Evolutionary conservation across 2,888 invertebrate genomes (phyloP), one percentile per base, ranked within the genome.

Genomic region (Drosophila falleni): DNA sequence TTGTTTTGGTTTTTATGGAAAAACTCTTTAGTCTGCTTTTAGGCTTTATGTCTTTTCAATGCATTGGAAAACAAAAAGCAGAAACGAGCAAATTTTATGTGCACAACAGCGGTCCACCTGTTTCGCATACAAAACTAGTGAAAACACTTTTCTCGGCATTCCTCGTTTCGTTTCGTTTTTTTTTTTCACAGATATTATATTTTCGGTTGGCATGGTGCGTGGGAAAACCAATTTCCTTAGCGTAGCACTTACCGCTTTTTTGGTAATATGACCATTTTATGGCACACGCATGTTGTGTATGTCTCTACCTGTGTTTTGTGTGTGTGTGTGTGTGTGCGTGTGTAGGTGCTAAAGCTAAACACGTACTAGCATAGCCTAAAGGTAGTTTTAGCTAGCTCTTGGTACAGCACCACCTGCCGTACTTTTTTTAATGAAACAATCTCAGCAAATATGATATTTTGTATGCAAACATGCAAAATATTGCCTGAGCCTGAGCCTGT

Each of bases 401-500:
- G 54, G 26, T 26, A 31, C 49, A 68, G 58, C 66, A 19, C 33
- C 42, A 44, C 42, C 33, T 59, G 41, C 39, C 60, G 56, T 53
- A 41, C 62, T 84, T 78, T 87, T 87, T 88, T 83, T 86, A 86
- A 88, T 89, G 87, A 86, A 87, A 88, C 89, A 86, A 86, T 88
- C 87, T 88, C 84, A 59, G 87, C 84, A 88, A 86, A 86, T 86
- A 87, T 88, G 87, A 86, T 86, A 86, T 89, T 86, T 88, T 84
- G 89, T 88, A 87, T 87, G 87, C 89, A 89, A 87, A 88, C 89
- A 88, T 87, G 86, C 87, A 88, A 85, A 88, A 88, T 86, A 88
- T 86, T 80, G 75, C 74, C 69, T 46, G 42, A 44, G 68, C 59
- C 60, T 51, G 54, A 44, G 68, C 59, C 60, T 51, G 54, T 55